phyloP scores from a whole-genome alignment of 2,888 invertebrate genomes.

The Entomobrya multifasciata region DNA sequence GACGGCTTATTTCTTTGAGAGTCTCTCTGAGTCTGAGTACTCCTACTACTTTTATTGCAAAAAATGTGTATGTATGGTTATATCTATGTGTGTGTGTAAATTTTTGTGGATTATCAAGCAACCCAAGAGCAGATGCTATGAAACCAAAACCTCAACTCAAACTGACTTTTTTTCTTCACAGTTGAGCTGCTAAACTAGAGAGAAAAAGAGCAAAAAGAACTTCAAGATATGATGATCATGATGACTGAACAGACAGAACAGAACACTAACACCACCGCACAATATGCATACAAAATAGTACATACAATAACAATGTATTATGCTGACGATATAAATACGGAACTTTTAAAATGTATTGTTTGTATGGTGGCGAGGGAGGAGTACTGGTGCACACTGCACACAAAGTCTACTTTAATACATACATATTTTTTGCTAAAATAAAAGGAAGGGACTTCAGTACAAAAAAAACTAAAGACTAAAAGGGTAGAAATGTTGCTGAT shows the following conservation, averaged over 20 bases:
- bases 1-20: conserved; percentile 19
- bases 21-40: conserved; percentile 11
- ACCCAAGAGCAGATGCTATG: conserved; percentile 66
- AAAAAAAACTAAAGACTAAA: neutral
- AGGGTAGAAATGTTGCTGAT: neutral
- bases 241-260: conserved; percentile 8
- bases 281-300: no score
- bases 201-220: conserved; percentile 43
- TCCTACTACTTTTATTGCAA: conserved; percentile 18
- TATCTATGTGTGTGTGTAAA: no score
- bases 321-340: conserved; percentile 7
- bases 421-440: conserved; percentile 3
- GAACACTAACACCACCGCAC: neutral
- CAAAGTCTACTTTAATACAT: neutral
- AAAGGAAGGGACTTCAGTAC: conserved; percentile 30
- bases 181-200: conserved; percentile 72
- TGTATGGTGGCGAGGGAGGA: conserved; percentile 32
- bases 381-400: neutral
- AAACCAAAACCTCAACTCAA: conserved; percentile 64
- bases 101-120: conserved; percentile 2
- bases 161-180: conserved; percentile 65
- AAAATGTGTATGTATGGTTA: neutral
- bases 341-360: conserved; percentile 41
- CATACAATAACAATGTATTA: neutral
- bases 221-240: neutral